These are phyloP conservation scores for Kryphioiulus occultus DNA, from an alignment of 2,888 invertebrate genomes.

Conservation along the genomic window DNA sequence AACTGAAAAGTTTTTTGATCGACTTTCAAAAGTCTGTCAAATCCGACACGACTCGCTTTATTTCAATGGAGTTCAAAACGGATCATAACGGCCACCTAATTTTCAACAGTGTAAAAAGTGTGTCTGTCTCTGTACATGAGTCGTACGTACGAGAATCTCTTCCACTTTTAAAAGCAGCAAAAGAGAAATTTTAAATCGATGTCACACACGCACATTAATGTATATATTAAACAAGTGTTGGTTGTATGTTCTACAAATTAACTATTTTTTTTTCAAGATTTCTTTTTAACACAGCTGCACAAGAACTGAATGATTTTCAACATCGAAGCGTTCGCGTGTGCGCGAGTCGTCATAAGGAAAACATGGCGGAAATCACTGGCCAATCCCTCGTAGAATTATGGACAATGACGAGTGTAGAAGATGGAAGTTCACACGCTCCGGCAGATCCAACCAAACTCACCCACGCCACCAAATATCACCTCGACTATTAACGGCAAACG, in stretches of 20 bases:
- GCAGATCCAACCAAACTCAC: neutral
- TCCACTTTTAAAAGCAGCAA: slow-evolving; percentile 47
- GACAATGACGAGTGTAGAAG: slow-evolving; percentile 17
- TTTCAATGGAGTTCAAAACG: too few relatives aligned
- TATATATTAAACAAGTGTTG: slow-evolving; percentile 36
- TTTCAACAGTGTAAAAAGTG: slow-evolving; percentile 42
- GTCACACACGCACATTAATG: slow-evolving; percentile 42
- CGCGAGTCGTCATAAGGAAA: neutral
- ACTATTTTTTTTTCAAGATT: slow-evolving; percentile 29
- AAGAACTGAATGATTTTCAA: slow-evolving; percentile 21
- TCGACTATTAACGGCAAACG: neutral
- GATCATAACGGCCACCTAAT: neutral
- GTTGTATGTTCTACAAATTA: neutral
- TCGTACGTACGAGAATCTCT: slow-evolving; percentile 53
- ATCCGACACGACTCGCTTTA: too few relatives aligned
- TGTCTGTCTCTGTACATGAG: slow-evolving; percentile 52
- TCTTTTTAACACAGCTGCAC: neutral
- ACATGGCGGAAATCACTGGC: neutral
- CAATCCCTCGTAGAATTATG: neutral
- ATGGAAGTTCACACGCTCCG: neutral
- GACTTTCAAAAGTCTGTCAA: neutral
- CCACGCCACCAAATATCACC: neutral
- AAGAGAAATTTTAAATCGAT: slow-evolving; percentile 45
- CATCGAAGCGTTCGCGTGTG: neutral
- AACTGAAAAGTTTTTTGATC: neutral